phyloP scores from a whole-genome alignment of 2,113 vertebrate species.

The Callionymus lyra region DNA sequence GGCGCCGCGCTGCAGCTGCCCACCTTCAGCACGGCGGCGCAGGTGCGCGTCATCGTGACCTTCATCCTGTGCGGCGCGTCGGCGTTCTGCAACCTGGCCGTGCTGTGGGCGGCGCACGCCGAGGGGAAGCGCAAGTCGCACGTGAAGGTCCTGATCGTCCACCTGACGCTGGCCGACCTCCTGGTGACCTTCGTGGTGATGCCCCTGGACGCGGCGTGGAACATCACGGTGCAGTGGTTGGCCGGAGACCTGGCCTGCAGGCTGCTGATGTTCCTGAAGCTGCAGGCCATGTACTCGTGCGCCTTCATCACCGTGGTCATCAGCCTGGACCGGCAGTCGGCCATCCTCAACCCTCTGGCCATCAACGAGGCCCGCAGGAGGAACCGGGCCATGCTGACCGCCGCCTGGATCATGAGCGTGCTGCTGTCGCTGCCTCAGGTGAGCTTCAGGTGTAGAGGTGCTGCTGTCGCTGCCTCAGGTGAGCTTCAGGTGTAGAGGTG shows the following conservation, averaged over 20 bases:
- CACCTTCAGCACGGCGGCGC: conserved; percentile 51
- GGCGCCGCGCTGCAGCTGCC: conserved; percentile 33
- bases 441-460: conserved; percentile 24
- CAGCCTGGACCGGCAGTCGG: conserved; percentile 73
- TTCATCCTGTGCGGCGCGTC: conserved; percentile 49
- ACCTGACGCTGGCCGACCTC: conserved; percentile 68
- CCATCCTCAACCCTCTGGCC: conserved; percentile 70
- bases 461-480: too few relatives aligned
- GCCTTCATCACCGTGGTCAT: conserved; percentile 78
- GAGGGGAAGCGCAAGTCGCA: conserved; percentile 63
- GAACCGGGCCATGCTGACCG: conserved; percentile 68
- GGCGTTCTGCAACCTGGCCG: conserved; percentile 52
- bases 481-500: too few relatives aligned
- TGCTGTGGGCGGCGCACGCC: conserved; percentile 39
- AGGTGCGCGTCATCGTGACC: conserved; percentile 50
- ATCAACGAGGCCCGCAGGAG: conserved; percentile 62
- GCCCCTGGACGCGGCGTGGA: conserved; percentile 74
- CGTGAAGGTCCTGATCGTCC: conserved; percentile 67
- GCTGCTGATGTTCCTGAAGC: conserved; percentile 76
- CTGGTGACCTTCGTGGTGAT: conserved; percentile 74
- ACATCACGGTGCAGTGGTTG: conserved; percentile 77
- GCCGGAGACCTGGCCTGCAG: conserved; percentile 71
- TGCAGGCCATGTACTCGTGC: conserved; percentile 77
- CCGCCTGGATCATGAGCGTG: conserved; percentile 66
- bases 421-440: conserved; percentile 77